These are phyloP conservation scores for Notechis scutatus DNA, from an alignment of 2,113 vertebrate genomes.

Conservation along the genomic window DNA sequence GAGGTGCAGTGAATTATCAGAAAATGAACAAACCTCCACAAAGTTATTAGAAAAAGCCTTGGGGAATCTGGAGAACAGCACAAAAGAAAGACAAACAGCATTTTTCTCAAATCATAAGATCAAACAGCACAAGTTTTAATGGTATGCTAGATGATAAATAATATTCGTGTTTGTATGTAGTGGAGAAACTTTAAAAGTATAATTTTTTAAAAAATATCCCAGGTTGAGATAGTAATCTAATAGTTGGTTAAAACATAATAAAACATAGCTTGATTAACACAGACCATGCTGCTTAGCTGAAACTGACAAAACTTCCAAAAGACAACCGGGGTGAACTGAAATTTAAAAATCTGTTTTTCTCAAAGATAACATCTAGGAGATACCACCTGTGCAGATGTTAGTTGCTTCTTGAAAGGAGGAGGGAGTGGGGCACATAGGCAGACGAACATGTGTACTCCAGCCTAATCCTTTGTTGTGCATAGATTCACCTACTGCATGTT, in stretches of 20 bases:
- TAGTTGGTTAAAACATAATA: slow-evolving; percentile 9
- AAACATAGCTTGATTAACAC: slow-evolving; percentile 15
- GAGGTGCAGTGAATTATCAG: background rate
- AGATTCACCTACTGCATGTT: background rate
- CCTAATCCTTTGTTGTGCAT: background rate
- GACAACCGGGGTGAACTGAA: background rate
- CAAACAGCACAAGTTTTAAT: background rate
- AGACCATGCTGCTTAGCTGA: background rate
- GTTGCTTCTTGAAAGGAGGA: background rate
- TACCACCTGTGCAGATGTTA: background rate
- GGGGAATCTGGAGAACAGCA: slow-evolving; percentile 30
- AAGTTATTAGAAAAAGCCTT: slow-evolving; percentile 21
- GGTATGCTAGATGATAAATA: slow-evolving; percentile 9
- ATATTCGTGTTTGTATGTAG: slow-evolving; percentile 12
- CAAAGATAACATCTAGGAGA: background rate
- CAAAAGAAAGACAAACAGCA: slow-evolving; percentile 23
- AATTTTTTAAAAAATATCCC: slow-evolving; percentile 18
- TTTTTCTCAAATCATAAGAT: background rate
- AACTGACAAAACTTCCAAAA: background rate
- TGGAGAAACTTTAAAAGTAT: slow-evolving; percentile 12
- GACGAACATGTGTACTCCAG: background rate
- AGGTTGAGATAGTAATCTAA: slow-evolving; percentile 17
- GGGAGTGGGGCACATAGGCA: background rate
- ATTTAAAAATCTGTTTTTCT: background rate
- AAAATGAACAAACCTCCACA: slow-evolving; percentile 35